These are phyloP conservation scores for Rhamphomyia laevipes DNA, from an alignment of 2,888 invertebrate genomes.

Conservation along the genomic window DNA sequence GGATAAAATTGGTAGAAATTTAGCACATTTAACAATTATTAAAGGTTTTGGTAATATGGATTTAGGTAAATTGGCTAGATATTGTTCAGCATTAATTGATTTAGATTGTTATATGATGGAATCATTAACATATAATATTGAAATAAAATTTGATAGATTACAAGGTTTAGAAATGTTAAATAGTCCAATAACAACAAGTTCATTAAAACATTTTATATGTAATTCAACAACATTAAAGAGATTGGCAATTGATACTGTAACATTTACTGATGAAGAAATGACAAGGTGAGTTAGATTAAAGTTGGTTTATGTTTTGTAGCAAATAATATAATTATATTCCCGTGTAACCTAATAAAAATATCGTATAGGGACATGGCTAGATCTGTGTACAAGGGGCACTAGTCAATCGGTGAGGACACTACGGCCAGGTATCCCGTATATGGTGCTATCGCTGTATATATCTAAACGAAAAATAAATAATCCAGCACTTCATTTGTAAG, in stretches of 20 bases:
- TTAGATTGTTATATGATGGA: conserved; percentile 57
- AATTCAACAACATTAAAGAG: conserved; percentile 48
- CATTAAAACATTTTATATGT: conserved; percentile 48
- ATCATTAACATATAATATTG: conserved; percentile 42
- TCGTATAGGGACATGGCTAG: no score
- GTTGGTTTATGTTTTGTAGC: neutral
- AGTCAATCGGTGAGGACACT: no score
- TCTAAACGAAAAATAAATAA: no score
- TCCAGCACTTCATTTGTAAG: no score
- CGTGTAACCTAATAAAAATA: no score
- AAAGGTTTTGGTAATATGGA: conserved; percentile 46
- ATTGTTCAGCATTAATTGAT: conserved; percentile 47
- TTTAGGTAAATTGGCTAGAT: conserved; percentile 45
- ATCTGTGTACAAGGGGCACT: no score
- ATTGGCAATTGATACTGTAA: conserved; percentile 52
- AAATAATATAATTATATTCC: neutral
- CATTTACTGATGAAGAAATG: conserved; percentile 55
- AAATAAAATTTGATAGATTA: conserved; percentile 47
- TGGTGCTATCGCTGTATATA: no score
- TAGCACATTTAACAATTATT: conserved; percentile 46
- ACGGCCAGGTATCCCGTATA: no score
- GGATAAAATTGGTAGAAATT: conserved; percentile 43
- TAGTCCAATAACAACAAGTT: conserved; percentile 45
- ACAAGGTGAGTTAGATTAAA: conserved; percentile 38
- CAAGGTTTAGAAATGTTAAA: conserved; percentile 56